Evolutionary conservation across 2,113 vertebrate species (phyloP).

Genomic region (Rynchops niger): DNA sequence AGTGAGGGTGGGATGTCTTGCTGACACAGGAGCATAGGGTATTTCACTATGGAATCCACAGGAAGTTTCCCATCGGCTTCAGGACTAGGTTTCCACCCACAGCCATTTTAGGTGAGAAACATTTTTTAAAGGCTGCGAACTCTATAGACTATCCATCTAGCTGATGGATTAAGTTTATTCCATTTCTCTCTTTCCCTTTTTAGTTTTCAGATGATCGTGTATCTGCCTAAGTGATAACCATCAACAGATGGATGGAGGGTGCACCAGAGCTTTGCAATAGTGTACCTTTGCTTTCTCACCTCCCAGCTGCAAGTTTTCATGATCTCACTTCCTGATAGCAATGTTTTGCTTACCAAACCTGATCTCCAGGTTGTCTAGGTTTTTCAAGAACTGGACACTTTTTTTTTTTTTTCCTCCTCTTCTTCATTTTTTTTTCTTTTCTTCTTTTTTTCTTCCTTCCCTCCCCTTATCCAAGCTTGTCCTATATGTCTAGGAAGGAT

Average conservation of each 20-base stretch:
- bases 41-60: background rate
- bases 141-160: background rate
- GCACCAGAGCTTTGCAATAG: background rate
- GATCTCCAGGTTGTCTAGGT: background rate
- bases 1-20: background rate
- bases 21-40: background rate
- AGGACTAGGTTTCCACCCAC: background rate
- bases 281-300: background rate
- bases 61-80: background rate
- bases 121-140: background rate
- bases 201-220: conserved; percentile 8
- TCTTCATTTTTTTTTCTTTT: too few species aligned
- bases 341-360: background rate
- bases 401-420: fast-evolving
- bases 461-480: background rate
- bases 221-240: conserved; percentile 55
- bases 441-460: too few species aligned
- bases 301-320: background rate
- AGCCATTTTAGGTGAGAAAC: background rate
- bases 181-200: background rate
- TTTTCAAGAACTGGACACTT: background rate
- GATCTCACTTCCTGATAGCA: background rate
- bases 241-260: conserved; percentile 48
- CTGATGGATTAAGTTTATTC: background rate
- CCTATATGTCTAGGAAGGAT: background rate